Conservation (phyloP, 1,140 invertebrate genomes). For the Bombus difficillimus region DNA sequence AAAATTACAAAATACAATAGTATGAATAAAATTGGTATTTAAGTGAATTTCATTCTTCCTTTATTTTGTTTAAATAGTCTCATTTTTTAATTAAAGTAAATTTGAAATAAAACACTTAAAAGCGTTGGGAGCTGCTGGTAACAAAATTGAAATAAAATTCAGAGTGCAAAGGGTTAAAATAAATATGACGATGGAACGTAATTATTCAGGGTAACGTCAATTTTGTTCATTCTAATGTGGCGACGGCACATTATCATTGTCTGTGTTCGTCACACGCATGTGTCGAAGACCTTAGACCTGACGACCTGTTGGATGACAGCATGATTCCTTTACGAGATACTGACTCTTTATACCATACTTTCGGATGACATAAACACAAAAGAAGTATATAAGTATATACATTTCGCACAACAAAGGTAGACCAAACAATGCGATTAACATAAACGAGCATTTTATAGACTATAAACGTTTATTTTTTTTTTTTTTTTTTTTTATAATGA, state of each 20-base stretch:
- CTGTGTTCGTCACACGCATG: constrained; percentile 39
- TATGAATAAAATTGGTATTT: too few species aligned
- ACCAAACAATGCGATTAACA: neutral
- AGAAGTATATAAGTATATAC: neutral
- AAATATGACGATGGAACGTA: neutral
- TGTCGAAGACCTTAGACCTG: constrained; percentile 71
- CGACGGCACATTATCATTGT: neutral
- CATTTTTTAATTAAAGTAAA: too few species aligned
- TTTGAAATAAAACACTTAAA: too few species aligned
- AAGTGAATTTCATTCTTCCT: too few species aligned
- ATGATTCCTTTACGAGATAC: constrained; percentile 61
- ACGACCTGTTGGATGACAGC: constrained; percentile 65
- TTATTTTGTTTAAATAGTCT: too few species aligned
- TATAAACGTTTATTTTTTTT: neutral
- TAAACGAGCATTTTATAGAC: neutral
- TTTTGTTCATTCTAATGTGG: neutral
- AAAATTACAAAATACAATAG: too few species aligned
- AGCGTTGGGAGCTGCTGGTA: too few species aligned
- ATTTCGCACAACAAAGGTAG: neutral
- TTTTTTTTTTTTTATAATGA: neutral
- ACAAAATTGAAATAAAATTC: too few species aligned
- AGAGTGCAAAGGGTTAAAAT: too few species aligned
- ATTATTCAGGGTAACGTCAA: neutral
- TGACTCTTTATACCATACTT: constrained; percentile 1
- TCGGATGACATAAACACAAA: constrained; percentile 40